Conservation (phyloP, 2,888 invertebrate species). For the Eucera pruinosa region DNA sequence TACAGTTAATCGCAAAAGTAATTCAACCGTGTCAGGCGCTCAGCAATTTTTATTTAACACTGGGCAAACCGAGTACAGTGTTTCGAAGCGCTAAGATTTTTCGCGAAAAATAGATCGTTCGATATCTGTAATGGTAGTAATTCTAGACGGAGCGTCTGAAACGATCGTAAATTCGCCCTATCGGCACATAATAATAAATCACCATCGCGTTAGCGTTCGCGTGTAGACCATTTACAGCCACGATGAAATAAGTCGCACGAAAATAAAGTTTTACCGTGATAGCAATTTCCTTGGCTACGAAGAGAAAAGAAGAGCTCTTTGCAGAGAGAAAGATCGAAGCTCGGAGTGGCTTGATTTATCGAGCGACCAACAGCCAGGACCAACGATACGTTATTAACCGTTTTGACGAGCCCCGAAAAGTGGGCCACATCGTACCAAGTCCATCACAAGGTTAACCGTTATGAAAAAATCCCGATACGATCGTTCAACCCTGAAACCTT, state of each 20-base stretch:
- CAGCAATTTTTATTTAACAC: too few relatives aligned
- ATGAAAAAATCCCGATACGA: constrained; percentile 23
- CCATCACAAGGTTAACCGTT: neutral
- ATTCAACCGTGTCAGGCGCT: too few relatives aligned
- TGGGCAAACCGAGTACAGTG: too few relatives aligned
- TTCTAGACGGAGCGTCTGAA: constrained; percentile 43
- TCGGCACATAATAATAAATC: constrained; percentile 69
- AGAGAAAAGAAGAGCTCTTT: neutral
- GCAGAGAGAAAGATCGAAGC: constrained; percentile 9
- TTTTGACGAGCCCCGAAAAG: constrained; percentile 42
- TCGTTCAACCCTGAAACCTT: neutral
- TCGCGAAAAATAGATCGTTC: neutral
- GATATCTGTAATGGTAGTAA: neutral
- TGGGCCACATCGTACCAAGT: constrained; percentile 3
- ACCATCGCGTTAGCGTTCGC: constrained; percentile 29
- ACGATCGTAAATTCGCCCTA: constrained; percentile 70
- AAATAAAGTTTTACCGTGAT: constrained; percentile 29
- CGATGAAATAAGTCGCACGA: neutral
- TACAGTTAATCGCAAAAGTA: too few relatives aligned
- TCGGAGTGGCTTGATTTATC: constrained; percentile 52
- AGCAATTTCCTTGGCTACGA: constrained; percentile 25
- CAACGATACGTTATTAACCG: constrained; percentile 56
- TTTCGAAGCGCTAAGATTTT: neutral
- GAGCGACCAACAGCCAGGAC: constrained; percentile 24
- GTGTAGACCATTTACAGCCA: neutral